A percentile compares a stretch with the other conserved stretches of the same genome.
Evolutionary conservation across 2,113 vertebrate species (phyloP).

Genomic region (Rana temporaria): DNA sequence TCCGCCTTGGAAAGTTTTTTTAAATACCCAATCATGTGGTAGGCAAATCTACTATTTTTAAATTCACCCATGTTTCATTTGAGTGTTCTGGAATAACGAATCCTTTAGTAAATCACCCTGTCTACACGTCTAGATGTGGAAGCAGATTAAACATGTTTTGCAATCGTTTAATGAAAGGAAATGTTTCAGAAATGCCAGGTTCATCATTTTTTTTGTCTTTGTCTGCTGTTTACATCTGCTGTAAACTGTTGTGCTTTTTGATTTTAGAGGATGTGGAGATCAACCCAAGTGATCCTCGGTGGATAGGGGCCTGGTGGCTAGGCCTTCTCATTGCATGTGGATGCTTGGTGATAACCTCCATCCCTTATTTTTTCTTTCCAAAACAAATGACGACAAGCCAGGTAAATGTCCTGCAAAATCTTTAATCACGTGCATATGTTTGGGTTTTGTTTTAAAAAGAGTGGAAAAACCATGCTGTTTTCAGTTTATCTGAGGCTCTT

Average conservation of each 20-base stretch:
- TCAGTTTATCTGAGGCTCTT: no score
- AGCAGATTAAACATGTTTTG: neutral
- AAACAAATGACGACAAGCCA: conserved; percentile 69
- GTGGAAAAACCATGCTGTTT: no score
- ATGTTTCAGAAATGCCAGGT: neutral
- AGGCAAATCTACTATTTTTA: no score
- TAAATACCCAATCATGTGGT: no score
- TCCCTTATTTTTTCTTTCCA: conserved; percentile 97
- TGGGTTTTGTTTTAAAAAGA: neutral
- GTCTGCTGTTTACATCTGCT: neutral
- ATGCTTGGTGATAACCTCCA: conserved; percentile 81
- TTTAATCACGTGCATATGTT: neutral
- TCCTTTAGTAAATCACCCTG: neutral
- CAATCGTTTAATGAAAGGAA: neutral
- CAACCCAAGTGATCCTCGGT: conserved; percentile 81
- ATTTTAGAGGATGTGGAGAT: conserved; percentile 72
- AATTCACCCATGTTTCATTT: no score
- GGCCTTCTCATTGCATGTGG: conserved; percentile 85
- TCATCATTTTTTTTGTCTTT: neutral
- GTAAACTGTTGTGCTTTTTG: conserved; percentile 10
- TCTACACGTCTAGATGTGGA: neutral
- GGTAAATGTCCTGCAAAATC: conserved; percentile 64
- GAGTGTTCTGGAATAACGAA: neutral
- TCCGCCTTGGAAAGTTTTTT: no score
- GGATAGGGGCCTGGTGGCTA: conserved; percentile 98